Conservation (phyloP, 2,888 invertebrate genomes). For the Melinaea menophilus region DNA sequence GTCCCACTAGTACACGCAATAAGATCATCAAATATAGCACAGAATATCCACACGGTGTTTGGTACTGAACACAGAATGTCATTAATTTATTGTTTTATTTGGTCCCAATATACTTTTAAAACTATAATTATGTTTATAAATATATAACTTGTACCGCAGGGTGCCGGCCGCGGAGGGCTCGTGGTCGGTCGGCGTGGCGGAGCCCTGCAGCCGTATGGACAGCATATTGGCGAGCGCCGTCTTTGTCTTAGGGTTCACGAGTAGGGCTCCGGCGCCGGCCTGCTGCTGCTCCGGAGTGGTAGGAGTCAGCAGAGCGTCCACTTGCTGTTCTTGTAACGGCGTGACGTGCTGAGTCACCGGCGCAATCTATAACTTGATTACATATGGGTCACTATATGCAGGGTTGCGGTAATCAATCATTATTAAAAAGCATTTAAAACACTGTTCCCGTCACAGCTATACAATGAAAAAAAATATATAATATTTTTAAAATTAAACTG, state of each 20-base stretch:
- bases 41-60: no score
- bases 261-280: slow-evolving; percentile 60
- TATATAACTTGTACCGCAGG: slow-evolving; percentile 54
- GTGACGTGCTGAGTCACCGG: slow-evolving; percentile 59
- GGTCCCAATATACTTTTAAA: no score
- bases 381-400: no score
- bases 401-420: no score
- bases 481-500: no score
- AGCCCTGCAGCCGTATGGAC: slow-evolving; percentile 82
- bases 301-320: slow-evolving; percentile 59
- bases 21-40: no score
- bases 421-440: no score
- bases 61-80: neutral
- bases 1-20: no score
- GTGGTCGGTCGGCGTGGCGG: slow-evolving; percentile 61
- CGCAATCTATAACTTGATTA: slow-evolving; percentile 33
- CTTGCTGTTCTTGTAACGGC: slow-evolving; percentile 54
- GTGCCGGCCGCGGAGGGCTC: slow-evolving; percentile 84
- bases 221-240: slow-evolving; percentile 97
- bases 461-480: no score
- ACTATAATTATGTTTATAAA: no score
- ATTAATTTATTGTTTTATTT: no score
- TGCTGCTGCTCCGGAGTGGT: slow-evolving; percentile 61
- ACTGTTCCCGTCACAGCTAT: no score
- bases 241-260: slow-evolving; percentile 93